Evolutionary conservation across 1,140 invertebrate genomes (phyloP).

Genomic region (Pollicipes pollicipes): DNA sequence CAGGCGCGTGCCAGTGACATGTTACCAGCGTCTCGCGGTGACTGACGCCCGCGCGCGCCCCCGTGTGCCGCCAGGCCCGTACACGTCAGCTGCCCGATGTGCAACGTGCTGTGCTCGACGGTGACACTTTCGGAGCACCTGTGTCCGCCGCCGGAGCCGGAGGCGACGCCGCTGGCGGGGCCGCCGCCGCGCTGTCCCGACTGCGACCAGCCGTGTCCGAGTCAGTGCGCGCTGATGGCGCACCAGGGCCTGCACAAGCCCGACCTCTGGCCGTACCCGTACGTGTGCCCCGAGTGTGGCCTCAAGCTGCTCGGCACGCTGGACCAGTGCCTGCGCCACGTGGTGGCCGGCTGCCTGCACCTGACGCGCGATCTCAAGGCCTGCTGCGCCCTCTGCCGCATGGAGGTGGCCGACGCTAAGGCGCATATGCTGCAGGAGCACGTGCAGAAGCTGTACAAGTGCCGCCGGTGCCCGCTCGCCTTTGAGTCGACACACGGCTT

Average conservation of each 20-base stretch:
- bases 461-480: background rate
- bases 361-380: background rate
- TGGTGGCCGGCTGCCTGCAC: background rate
- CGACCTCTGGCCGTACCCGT: background rate
- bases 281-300: constrained; percentile 1
- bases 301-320: background rate
- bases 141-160: background rate
- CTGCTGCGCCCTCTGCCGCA: background rate
- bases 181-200: constrained; percentile 3
- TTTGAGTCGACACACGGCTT: background rate
- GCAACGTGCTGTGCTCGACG: background rate
- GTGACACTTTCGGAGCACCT: background rate
- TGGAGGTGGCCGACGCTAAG: background rate
- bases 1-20: too few relatives aligned
- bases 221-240: background rate
- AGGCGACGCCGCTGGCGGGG: background rate
- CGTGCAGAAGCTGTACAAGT: constrained; percentile 5
- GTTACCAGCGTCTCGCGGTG: too few relatives aligned
- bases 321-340: background rate
- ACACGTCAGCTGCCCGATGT: background rate
- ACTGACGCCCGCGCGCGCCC: background rate
- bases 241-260: constrained; percentile 5
- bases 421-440: background rate
- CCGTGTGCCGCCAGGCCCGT: background rate
- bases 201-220: constrained; percentile 1